A percentile compares a stretch with the other conserved stretches of the same genome.
Evolutionary conservation across 1,140 invertebrate species (phyloP).

Genomic region (Drosophila sturtevanti): DNA sequence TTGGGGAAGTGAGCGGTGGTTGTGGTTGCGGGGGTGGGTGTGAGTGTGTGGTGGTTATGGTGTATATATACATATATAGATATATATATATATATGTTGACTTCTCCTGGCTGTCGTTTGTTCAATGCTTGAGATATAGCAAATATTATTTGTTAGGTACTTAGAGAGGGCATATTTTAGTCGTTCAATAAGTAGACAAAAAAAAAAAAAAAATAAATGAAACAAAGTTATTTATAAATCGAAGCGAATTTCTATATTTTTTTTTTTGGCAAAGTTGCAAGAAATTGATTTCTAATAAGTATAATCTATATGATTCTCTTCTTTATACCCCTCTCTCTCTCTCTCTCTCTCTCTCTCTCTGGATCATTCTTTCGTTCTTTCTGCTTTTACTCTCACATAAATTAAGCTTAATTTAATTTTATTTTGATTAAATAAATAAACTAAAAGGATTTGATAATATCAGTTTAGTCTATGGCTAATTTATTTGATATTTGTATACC

Average conservation of each 20-base stretch:
- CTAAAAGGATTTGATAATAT: too few species aligned
- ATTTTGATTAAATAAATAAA: too few species aligned
- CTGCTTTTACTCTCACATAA: too few species aligned
- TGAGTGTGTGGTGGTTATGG: conserved; percentile 22
- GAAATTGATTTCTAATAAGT: conserved; percentile 79
- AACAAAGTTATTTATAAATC: not conserved
- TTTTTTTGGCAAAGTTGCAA: conserved; percentile 67
- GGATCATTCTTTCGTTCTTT: too few species aligned
- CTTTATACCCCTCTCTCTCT: conserved; percentile 46
- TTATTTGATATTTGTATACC: not conserved
- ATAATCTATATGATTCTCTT: conserved; percentile 50
- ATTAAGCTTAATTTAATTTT: conserved; percentile 34
- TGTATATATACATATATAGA: too few species aligned
- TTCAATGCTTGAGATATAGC: too few species aligned
- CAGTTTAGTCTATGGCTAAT: not conserved
- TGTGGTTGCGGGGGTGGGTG: too few species aligned
- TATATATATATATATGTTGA: too few species aligned
- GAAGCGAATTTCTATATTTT: conserved; percentile 23
- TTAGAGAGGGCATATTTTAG: not conserved
- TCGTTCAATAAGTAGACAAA: not conserved
- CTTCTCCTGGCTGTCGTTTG: too few species aligned
- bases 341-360: conserved; percentile 40
- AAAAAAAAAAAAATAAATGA: too few species aligned
- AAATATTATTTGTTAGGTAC: too few species aligned
- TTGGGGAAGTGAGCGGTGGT: too few species aligned